Evolutionary conservation across 2,113 vertebrate species (phyloP).

Genomic region (Potamarius usumacintae): DNA sequence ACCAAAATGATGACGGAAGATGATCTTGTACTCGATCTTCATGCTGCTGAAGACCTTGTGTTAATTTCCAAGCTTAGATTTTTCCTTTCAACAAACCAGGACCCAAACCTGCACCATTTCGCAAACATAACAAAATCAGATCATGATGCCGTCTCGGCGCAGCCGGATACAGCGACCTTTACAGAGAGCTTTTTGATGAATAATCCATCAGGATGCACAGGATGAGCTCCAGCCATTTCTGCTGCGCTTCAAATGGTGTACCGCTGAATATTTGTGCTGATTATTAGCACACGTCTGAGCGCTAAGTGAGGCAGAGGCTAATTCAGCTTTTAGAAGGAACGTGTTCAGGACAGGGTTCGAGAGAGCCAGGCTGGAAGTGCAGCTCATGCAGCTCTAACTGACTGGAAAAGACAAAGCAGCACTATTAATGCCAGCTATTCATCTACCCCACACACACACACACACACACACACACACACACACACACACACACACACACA

Average conservation of each 20-base stretch:
- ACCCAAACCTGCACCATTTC: not conserved
- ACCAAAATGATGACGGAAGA: not conserved
- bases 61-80: not conserved
- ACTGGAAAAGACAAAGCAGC: conserved; percentile 8
- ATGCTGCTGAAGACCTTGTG: not conserved
- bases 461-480: not conserved
- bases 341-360: not conserved
- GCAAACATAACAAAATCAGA: not conserved
- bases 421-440: not conserved
- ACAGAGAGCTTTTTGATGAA: conserved; percentile 13
- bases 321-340: not conserved
- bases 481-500: conserved; percentile 15
- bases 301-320: not conserved
- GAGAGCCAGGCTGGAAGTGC: not conserved
- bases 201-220: conserved; percentile 12
- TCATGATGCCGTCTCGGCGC: not conserved
- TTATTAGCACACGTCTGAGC: not conserved
- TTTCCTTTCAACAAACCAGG: not conserved
- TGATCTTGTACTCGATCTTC: no score
- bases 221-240: not conserved
- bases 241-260: not conserved
- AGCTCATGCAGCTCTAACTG: not conserved
- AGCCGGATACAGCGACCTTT: not conserved
- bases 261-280: not conserved
- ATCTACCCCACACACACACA: conserved; percentile 15